Base-by-base conservation (phyloP, 2,797 vertebrate species). In the Amniataba percoides region DNA sequence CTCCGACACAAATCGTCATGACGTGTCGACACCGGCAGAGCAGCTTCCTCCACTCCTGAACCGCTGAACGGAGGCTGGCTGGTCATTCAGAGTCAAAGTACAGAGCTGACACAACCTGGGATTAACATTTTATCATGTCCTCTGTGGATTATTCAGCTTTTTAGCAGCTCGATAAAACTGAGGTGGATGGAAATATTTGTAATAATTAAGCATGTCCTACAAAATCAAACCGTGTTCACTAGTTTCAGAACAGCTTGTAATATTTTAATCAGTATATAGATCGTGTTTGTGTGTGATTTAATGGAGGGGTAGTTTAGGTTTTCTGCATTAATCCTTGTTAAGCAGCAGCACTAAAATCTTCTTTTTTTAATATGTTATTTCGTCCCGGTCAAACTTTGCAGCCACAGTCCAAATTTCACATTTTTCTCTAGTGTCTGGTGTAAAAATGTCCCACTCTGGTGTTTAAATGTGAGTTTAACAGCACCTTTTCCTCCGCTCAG, bases 1-100 rank as follows among this genome's bases (percentile, higher is more conserved):
- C 71, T n/a, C n/a, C n/a, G n/a, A 67, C 62, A 78, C 72, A 80
- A 61, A 58, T 61, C 18, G 23, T 49, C 51, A 43, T 65, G 78
- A 71, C n/a, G 21, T 42, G 27, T 60, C 31, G 71, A 79, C 75
- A 71, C 57, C 60, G 16, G n/a, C 52, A 0, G 48, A 63, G 39
- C 34, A 1, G 23, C n/a, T 36, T 25, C 25, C 46, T 74, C 8
- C 0, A 27, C 51, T 75, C 36, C 45, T 43, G 1, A 4, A 59
- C 25, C 6, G 69, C 39, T 61, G 27, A 31, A 31, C 48, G 11
- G 61, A 46, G 56, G 39, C 27, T 7, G 48, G 46, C 15, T 39
- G 71, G 61, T 1, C 58, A 52, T 66, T 62, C 64, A 14, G 23
- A 56, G 77, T 65, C 49, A 27, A 67, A 75, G 61, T 12, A 15